Evolutionary conservation across 2,113 vertebrate species (phyloP).

Genomic region (Syngnathoides biaculeatus): DNA sequence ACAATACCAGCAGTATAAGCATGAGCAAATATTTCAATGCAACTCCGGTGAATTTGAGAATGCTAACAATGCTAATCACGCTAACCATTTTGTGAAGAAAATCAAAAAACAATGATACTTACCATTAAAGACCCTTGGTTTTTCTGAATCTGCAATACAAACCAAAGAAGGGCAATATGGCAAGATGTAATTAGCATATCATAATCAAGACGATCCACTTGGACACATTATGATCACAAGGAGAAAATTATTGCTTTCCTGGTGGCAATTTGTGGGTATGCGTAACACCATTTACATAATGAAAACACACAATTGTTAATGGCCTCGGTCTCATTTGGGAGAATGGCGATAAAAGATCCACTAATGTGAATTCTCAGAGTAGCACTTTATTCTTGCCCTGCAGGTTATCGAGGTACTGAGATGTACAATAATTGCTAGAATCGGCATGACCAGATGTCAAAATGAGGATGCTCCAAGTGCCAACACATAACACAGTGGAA

Average conservation of each 20-base stretch:
- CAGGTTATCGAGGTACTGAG: slow-evolving; percentile 88
- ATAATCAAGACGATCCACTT: slow-evolving; percentile 99
- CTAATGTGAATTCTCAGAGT: slow-evolving; percentile 86
- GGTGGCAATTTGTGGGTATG: slow-evolving; percentile 98
- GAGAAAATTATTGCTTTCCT: slow-evolving; percentile 99
- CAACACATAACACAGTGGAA: slow-evolving; percentile 13
- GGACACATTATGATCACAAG: slow-evolving; percentile 99
- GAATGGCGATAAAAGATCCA: slow-evolving; percentile 88
- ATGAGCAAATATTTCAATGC: slow-evolving; percentile 82
- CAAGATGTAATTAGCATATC: slow-evolving; percentile 99
- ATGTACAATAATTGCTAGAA: slow-evolving; percentile 65
- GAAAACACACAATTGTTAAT: slow-evolving; percentile 99
- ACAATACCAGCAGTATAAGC: slow-evolving; percentile 94
- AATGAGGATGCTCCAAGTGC: slow-evolving; percentile 9
- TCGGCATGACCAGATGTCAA: slow-evolving; percentile 26
- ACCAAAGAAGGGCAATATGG: slow-evolving; percentile 73
- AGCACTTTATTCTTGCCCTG: slow-evolving; percentile 86
- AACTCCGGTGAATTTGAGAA: slow-evolving; percentile 90
- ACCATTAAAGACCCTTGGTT: slow-evolving; percentile 99
- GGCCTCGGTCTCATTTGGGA: slow-evolving; percentile 95
- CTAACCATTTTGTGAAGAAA: slow-evolving; percentile 86
- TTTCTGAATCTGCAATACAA: slow-evolving; percentile 94
- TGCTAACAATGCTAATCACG: slow-evolving; percentile 87
- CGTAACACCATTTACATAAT: slow-evolving; percentile 99
- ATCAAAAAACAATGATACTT: slow-evolving; percentile 84